Conservation (phyloP, 2,797 vertebrate genomes). For the Paguma larvata region DNA sequence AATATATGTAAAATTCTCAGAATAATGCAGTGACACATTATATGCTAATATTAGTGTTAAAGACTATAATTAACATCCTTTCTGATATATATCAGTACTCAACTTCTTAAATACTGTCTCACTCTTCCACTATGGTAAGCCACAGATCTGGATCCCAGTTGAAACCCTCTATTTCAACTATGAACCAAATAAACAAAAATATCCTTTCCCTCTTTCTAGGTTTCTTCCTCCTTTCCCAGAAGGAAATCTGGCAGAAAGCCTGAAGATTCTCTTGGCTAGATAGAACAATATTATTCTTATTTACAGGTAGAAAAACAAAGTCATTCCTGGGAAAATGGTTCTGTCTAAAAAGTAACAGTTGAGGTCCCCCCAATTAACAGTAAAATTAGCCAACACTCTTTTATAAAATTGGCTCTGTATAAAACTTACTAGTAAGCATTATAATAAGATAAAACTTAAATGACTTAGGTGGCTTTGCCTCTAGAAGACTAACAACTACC, state of each 20-base stretch:
- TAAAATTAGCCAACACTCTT: constrained; percentile 64
- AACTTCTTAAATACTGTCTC: constrained; percentile 27
- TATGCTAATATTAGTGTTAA: constrained; percentile 8
- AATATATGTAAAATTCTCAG: constrained; percentile 42
- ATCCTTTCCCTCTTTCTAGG: not conserved
- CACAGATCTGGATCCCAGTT: not conserved
- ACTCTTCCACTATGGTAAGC: not conserved
- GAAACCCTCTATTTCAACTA: constrained; percentile 53
- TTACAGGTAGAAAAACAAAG: constrained; percentile 52
- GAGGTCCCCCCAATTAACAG: constrained; percentile 43
- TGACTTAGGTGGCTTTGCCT: constrained; percentile 60
- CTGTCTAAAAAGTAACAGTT: constrained; percentile 59
- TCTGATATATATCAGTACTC: not conserved
- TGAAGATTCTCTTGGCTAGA: not conserved
- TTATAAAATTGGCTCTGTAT: constrained; percentile 46
- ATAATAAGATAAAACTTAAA: constrained; percentile 70
- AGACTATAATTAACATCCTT: constrained; percentile 42
- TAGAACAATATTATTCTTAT: constrained; percentile 23
- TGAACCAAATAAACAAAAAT: constrained; percentile 42
- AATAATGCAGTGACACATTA: constrained; percentile 9
- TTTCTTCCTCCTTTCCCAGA: not conserved
- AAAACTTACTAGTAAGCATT: constrained; percentile 56
- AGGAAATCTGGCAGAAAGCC: constrained; percentile 50
- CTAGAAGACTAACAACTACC: not conserved
- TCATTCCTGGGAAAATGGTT: constrained; percentile 57